Evolutionary conservation across 2,797 vertebrate species (phyloP).

Genomic region (Rhyacichthys aspro): DNA sequence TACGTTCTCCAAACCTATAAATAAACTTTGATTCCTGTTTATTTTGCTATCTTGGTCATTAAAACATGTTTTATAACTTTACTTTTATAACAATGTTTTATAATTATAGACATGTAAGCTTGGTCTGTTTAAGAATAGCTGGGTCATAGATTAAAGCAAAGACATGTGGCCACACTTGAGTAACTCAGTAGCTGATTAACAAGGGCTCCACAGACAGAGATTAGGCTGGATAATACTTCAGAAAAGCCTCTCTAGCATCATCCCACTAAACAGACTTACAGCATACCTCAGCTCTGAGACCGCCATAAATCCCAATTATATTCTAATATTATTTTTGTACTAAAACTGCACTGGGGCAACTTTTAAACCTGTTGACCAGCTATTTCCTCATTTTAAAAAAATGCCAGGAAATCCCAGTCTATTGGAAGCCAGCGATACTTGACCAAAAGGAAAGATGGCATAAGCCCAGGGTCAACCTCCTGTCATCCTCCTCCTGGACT

Average conservation of each 20-base stretch:
- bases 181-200: slow-evolving; percentile 35
- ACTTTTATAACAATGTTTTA: slow-evolving; percentile 27
- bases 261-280: slow-evolving; percentile 18
- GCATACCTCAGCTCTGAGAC: neutral
- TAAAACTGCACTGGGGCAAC: too few relatives aligned
- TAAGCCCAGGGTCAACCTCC: too few relatives aligned
- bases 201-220: slow-evolving; percentile 17
- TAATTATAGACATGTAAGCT: slow-evolving; percentile 23
- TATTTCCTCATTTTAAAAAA: too few relatives aligned
- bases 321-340: neutral
- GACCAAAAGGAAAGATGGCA: too few relatives aligned
- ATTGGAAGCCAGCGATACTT: too few relatives aligned
- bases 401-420: too few relatives aligned
- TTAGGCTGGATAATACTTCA: slow-evolving; percentile 42
- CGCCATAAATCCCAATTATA: neutral
- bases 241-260: slow-evolving; percentile 24
- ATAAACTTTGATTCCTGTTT: too few relatives aligned
- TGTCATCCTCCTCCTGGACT: too few relatives aligned
- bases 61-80: slow-evolving; percentile 15
- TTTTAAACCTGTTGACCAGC: too few relatives aligned
- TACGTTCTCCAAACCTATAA: too few relatives aligned
- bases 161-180: slow-evolving; percentile 27
- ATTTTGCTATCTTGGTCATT: too few relatives aligned
- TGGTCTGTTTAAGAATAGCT: slow-evolving; percentile 42
- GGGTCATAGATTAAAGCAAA: slow-evolving; percentile 54